Base-by-base conservation (phyloP, 2,113 vertebrate genomes). In the Scalopus aquaticus region DNA sequence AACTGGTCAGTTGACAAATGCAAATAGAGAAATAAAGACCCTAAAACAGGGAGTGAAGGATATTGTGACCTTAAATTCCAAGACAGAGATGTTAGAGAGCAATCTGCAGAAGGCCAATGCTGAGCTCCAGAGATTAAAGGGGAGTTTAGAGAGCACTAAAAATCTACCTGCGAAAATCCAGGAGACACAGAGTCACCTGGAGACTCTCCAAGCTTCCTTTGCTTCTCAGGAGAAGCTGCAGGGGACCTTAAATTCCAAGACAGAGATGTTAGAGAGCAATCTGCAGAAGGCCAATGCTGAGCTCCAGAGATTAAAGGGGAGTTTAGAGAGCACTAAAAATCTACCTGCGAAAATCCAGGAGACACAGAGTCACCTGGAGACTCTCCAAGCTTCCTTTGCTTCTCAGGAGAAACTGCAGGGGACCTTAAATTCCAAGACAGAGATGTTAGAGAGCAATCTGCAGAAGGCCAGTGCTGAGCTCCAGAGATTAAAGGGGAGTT, bases 21-120 rank as follows among this genome's bases (percentile, higher is more conserved):
- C 65, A 79, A 95, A 32, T 42, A 76, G 8, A 44, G 93, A 97
- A 62, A 91, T 96, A 73, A 58, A 93, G 90, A 93, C 82, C 24
- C n/a, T 97, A 46, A 96, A 80, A 88, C 32, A n/a, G 73, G 46
- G 3, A 35, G 5, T 60, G 84, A 56, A 30, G 12, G 9, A 49
- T 20, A 28, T 73, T 2, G 6, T 0, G 0, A 32, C 46, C 54
- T 67, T 96, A 69, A 56, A 26, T 19, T 44, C 97, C 22, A 84
- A 60, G 62, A 37, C 51, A 42, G 88, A 3, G 67, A 13, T 2
- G 2, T 42, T 95, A 69, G 42, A 87, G 73, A 78, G n/a, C 62
- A 35, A 4, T 39, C 76, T 95, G 24, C 83, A 70, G 88, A 32
- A 64, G 15, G 72, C 77, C 88, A 60, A 0, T 5, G 77, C n/a